Conservation (phyloP, 2,797 vertebrate genomes). For the Trachurus trachurus region DNA sequence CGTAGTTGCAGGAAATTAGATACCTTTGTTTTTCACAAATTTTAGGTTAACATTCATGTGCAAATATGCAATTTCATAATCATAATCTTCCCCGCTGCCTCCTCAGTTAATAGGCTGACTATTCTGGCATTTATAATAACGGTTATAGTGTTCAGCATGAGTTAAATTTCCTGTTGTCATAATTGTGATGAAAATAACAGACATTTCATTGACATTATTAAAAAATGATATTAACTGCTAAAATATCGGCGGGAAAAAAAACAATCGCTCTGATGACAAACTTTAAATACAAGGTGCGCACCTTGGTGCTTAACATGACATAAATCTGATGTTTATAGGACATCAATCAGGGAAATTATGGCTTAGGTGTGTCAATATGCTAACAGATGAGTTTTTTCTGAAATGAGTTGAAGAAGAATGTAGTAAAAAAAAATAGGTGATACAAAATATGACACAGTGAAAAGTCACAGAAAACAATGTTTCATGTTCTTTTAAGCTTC, state of each 20-base stretch:
- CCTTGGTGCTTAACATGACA: background rate
- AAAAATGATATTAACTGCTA: background rate
- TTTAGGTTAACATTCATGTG: conserved; percentile 24
- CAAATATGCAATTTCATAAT: conserved; percentile 27
- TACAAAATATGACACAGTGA: background rate
- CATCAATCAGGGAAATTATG: background rate
- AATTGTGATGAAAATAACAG: background rate
- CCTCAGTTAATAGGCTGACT: background rate
- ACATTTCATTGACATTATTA: background rate
- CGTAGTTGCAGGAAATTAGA: conserved; percentile 50
- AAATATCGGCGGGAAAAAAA: background rate
- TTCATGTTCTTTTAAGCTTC: background rate
- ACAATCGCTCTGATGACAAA: background rate
- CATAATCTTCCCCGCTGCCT: background rate
- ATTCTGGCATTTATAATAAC: background rate
- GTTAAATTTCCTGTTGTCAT: conserved; percentile 1
- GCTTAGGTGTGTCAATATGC: background rate
- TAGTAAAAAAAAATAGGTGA: background rate
- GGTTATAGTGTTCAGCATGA: background rate
- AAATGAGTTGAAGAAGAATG: background rate
- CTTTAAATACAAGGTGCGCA: background rate
- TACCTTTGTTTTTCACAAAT: conserved; percentile 29
- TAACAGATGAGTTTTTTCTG: background rate
- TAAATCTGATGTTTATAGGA: background rate
- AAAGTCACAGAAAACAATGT: background rate